Conservation (phyloP, 2,888 invertebrate species). For the Chrysina gloriosa region DNA sequence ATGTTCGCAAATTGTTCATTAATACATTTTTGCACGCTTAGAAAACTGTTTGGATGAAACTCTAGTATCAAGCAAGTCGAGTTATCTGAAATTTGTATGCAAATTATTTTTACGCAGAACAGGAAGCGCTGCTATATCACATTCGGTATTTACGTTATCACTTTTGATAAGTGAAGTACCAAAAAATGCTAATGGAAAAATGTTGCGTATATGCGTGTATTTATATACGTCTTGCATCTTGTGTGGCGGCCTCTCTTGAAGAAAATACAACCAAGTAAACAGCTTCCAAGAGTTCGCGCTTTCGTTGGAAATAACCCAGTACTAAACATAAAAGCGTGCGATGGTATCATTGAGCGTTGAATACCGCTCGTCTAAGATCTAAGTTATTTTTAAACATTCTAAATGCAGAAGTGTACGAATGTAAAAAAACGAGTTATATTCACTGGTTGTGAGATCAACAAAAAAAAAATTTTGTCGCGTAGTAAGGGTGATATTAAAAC, state of each 20-base stretch:
- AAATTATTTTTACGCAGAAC: no score
- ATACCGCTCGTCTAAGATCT: slow-evolving; percentile 9
- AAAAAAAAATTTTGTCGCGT: slow-evolving; percentile 7
- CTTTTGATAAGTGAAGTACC: no score
- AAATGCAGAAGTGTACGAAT: slow-evolving; percentile 28
- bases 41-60: no score
- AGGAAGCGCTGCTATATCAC: no score
- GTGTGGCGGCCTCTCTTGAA: slow-evolving; percentile 4
- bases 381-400: slow-evolving; percentile 26
- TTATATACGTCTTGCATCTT: background rate
- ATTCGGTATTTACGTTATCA: no score
- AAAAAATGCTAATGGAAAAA: no score
- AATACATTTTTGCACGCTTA: no score
- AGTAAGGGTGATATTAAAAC: no score
- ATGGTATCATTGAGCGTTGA: background rate
- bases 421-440: slow-evolving; percentile 1
- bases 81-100: no score
- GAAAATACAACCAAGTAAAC: slow-evolving; percentile 9
- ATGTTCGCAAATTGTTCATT: no score
- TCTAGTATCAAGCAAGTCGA: no score
- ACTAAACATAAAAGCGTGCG: background rate
- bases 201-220: background rate
- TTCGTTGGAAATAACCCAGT: slow-evolving; percentile 15
- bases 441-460: slow-evolving; percentile 16
- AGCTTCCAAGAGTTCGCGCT: background rate